These are phyloP conservation scores for Vulpes vulpes DNA, from an alignment of 2,113 vertebrate species.

Conservation along the genomic window DNA sequence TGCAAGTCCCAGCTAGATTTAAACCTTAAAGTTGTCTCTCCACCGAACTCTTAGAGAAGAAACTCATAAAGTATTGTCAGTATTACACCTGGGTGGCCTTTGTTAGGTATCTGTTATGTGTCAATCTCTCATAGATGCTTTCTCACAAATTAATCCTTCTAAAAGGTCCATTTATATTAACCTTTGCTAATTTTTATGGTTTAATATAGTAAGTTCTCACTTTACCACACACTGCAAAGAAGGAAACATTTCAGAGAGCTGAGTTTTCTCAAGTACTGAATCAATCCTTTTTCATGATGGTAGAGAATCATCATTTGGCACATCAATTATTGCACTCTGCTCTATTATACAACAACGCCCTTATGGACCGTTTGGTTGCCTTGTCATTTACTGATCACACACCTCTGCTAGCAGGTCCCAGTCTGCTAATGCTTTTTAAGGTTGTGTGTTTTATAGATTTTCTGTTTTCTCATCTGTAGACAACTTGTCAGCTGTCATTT, in stretches of 20 bases:
- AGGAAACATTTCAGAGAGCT: not conserved
- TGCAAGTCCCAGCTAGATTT: conserved; percentile 1
- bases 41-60: conserved; percentile 59
- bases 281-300: not conserved
- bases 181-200: conserved; percentile 21
- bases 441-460: conserved; percentile 75
- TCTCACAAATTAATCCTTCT: conserved; percentile 45
- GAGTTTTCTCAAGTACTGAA: not conserved
- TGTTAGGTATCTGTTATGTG: not conserved
- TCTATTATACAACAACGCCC: conserved; percentile 17
- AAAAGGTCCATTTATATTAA: not conserved
- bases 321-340: not conserved
- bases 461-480: conserved; percentile 69
- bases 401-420: not conserved
- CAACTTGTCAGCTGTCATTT: conserved; percentile 73
- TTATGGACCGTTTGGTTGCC: not conserved
- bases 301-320: conserved; percentile 46
- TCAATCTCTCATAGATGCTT: not conserved
- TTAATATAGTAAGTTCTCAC: conserved; percentile 8
- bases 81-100: not conserved
- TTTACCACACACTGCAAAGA: not conserved
- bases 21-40: conserved; percentile 22
- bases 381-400: conserved; percentile 67
- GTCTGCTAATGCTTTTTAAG: conserved; percentile 65
- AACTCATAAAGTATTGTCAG: not conserved